Conservation (phyloP, 2,113 vertebrate genomes). For the Lophius piscatorius region DNA sequence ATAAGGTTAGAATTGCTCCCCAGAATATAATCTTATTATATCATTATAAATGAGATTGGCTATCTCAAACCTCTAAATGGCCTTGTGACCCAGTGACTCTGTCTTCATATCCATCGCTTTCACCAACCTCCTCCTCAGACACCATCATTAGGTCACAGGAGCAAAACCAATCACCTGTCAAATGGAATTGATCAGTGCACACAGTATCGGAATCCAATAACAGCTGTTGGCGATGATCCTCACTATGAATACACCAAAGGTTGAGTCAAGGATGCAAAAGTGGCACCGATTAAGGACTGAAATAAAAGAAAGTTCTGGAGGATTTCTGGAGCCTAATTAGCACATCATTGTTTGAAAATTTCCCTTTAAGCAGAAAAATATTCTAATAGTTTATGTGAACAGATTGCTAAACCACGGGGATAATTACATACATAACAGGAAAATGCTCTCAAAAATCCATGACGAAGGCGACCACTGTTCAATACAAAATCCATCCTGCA, state of each 20-base stretch:
- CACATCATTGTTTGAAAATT: too few relatives aligned
- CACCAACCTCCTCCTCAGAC: slow-evolving; percentile 15
- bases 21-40: slow-evolving; percentile 1
- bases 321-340: too few relatives aligned
- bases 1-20: slow-evolving; percentile 1
- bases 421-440: too few relatives aligned
- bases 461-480: too few relatives aligned
- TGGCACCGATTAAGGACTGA: slow-evolving; percentile 49
- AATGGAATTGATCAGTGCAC: slow-evolving; percentile 37
- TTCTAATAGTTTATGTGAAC: too few relatives aligned
- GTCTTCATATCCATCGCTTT: slow-evolving; percentile 7
- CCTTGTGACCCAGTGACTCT: slow-evolving; percentile 2
- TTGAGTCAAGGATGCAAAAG: slow-evolving; percentile 45
- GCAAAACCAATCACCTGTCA: slow-evolving; percentile 44
- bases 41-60: slow-evolving; percentile 10
- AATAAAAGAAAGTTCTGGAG: too few relatives aligned
- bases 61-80: slow-evolving; percentile 26
- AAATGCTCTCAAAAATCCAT: too few relatives aligned
- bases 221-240: too few relatives aligned
- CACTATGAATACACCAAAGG: slow-evolving; percentile 73
- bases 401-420: too few relatives aligned
- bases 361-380: too few relatives aligned
- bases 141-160: slow-evolving; percentile 56
- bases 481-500: too few relatives aligned
- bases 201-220: slow-evolving; percentile 65